Conservation (phyloP, 2,113 vertebrate genomes). For the Pontoporia blainvillei region DNA sequence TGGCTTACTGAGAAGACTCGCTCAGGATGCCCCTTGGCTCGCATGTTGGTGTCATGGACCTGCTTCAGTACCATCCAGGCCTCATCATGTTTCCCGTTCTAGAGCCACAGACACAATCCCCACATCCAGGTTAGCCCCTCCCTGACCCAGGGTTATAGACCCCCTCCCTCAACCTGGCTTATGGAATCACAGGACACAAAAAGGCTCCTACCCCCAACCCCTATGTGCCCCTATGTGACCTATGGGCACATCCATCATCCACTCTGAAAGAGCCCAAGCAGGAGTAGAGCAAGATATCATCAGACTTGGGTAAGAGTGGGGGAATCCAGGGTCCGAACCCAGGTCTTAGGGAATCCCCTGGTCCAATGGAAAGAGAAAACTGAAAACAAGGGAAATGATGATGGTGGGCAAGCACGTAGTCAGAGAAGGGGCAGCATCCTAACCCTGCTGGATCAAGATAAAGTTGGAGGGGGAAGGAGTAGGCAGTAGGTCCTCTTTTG, state of each 20-base stretch:
- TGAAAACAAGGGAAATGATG: background rate
- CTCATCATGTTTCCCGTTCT: slow-evolving; percentile 98
- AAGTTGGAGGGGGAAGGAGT: too few species aligned
- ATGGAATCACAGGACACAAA: slow-evolving; percentile 51
- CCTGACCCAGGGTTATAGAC: background rate
- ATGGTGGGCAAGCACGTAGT: background rate
- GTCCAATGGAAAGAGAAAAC: background rate
- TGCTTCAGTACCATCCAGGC: slow-evolving; percentile 99
- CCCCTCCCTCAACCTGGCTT: slow-evolving; percentile 31
- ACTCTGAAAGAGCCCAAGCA: background rate
- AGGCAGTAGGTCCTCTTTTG: background rate
- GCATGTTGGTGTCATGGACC: slow-evolving; percentile 98
- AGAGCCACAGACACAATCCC: slow-evolving; percentile 42
- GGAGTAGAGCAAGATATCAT: background rate
- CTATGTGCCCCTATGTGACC: background rate
- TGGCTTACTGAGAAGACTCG: slow-evolving; percentile 94
- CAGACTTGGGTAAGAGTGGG: background rate
- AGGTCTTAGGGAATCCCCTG: background rate
- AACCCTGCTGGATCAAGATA: background rate
- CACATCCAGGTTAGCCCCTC: background rate
- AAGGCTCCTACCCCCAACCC: fast-evolving
- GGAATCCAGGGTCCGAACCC: background rate
- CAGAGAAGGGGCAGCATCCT: background rate
- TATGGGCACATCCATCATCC: background rate
- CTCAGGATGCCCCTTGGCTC: slow-evolving; percentile 96